These are phyloP conservation scores for Rosalia funebris DNA, from an alignment of 2,888 invertebrate species.

Conservation along the genomic window DNA sequence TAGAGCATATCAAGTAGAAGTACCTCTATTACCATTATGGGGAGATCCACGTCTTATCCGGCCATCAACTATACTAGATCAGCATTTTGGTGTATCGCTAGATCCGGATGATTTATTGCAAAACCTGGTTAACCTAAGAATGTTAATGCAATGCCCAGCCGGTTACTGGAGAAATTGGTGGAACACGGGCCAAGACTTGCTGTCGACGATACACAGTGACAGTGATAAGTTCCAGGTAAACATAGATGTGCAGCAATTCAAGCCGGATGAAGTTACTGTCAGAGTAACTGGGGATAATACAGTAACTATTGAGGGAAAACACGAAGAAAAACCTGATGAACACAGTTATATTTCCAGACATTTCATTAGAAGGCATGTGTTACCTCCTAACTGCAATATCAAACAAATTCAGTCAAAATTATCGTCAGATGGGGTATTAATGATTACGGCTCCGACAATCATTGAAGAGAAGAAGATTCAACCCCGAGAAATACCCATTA, in stretches of 20 bases:
- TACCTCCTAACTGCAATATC: neutral
- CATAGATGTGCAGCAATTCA: conserved; percentile 12
- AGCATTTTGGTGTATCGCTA: conserved; percentile 11
- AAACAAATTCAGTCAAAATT: conserved; percentile 1
- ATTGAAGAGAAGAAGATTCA: neutral
- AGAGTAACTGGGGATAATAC: conserved; percentile 6
- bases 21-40: conserved; percentile 3
- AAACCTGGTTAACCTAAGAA: neutral
- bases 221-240: conserved; percentile 6
- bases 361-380: conserved; percentile 2
- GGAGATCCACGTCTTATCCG: neutral
- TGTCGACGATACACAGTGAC: neutral
- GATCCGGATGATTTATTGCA: conserved; percentile 2
- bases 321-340: conserved; percentile 12
- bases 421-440: conserved; percentile 12
- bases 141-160: conserved; percentile 6
- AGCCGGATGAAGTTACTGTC: conserved; percentile 9
- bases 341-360: conserved; percentile 9
- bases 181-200: neutral
- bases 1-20: too few species aligned
- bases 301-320: conserved; percentile 9
- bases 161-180: conserved; percentile 12
- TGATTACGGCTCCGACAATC: neutral
- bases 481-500: neutral
- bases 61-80: conserved; percentile 11